Conservation (phyloP, 1,140 invertebrate species). For the Tenebrio molitor region DNA sequence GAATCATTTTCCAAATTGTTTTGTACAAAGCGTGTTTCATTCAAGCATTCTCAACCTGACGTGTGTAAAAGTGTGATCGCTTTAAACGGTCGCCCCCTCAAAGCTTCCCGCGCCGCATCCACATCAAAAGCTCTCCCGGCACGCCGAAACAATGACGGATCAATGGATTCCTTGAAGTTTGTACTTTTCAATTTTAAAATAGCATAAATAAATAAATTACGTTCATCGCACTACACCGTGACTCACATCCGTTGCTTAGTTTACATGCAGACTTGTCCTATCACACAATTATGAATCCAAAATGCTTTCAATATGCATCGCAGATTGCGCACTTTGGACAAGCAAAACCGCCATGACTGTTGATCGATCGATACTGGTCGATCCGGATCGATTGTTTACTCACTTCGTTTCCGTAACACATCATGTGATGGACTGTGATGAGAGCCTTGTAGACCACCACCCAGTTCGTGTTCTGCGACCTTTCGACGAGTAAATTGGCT, state of each 20-base stretch:
- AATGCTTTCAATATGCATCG: neutral
- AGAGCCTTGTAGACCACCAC: conserved; percentile 99
- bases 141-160: conserved; percentile 1
- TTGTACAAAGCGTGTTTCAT: no score
- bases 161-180: conserved; percentile 33
- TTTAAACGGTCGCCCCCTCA: no score
- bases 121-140: neutral
- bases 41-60: no score
- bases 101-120: no score
- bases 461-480: conserved; percentile 98
- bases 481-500: conserved; percentile 97
- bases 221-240: conserved; percentile 21
- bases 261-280: conserved; percentile 24
- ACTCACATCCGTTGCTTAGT: conserved; percentile 33
- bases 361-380: no score
- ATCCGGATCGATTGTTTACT: conserved; percentile 64
- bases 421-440: conserved; percentile 98
- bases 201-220: conserved; percentile 40
- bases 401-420: conserved; percentile 99
- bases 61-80: no score
- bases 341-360: no score
- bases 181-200: conserved; percentile 38
- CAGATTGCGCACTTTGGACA: neutral
- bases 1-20: no score
- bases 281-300: conserved; percentile 24